Percentiles rank a stretch among this genome's conserved stretches.
Conservation (phyloP, 2,888 invertebrate species). For the Pecten maximus region DNA sequence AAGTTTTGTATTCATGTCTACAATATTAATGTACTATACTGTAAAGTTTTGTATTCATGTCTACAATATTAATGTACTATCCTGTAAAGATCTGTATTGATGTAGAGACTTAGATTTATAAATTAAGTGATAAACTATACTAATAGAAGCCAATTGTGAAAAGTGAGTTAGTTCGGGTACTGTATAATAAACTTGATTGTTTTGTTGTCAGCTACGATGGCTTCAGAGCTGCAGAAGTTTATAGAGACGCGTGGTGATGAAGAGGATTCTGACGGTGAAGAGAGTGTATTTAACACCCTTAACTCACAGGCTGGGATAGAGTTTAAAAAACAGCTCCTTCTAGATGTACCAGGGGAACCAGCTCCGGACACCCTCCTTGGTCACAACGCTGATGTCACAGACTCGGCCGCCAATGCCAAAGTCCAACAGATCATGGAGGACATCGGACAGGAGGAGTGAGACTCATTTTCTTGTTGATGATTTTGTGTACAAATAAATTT, state of each 20-base stretch:
- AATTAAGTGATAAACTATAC: no score
- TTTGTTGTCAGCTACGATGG: constrained; percentile 68
- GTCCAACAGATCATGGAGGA: background rate
- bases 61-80: no score
- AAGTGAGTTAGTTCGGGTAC: no score
- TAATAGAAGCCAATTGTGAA: no score
- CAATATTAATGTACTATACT: no score
- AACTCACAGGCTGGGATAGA: constrained; percentile 71
- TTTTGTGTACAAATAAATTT: background rate
- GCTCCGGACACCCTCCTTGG: background rate
- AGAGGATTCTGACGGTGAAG: constrained; percentile 67
- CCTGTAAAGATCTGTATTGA: no score
- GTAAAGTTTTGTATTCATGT: no score
- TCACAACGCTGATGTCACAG: background rate
- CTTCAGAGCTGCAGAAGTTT: constrained; percentile 71
- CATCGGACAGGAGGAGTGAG: background rate
- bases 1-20: no score
- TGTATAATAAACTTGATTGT: no score
- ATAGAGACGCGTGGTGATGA: constrained; percentile 64
- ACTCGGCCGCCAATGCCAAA: background rate
- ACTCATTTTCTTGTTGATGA: background rate
- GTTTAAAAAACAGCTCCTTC: constrained; percentile 31
- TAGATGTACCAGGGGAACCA: background rate
- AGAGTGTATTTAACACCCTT: constrained; percentile 76
- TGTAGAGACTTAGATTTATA: no score